These are phyloP conservation scores for Sinotaia quadrata DNA, from an alignment of 2,888 invertebrate genomes.

Conservation along the genomic window DNA sequence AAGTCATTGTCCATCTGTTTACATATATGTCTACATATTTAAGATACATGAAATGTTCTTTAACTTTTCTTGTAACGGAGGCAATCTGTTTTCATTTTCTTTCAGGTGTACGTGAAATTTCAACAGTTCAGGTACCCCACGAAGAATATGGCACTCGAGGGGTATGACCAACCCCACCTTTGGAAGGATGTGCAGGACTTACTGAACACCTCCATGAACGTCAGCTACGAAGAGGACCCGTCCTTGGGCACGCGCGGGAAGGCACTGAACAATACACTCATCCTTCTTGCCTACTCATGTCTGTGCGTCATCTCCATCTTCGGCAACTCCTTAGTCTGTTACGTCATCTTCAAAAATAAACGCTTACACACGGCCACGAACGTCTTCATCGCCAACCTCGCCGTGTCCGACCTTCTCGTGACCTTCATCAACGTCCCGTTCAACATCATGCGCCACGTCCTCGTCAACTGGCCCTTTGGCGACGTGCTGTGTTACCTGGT, in stretches of 20 bases:
- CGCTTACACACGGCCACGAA: slow-evolving; percentile 68
- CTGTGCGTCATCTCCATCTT: slow-evolving; percentile 58
- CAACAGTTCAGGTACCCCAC: too few species aligned
- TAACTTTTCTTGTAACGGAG: too few species aligned
- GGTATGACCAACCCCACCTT: too few species aligned
- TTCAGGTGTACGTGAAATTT: too few species aligned
- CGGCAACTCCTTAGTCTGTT: slow-evolving; percentile 64
- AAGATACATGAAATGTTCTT: too few species aligned
- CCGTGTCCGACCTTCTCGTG: slow-evolving; percentile 62
- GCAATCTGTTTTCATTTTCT: too few species aligned
- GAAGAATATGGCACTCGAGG: too few species aligned
- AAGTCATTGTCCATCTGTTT: too few species aligned
- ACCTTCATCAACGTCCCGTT: slow-evolving; percentile 73
- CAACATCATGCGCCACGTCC: slow-evolving; percentile 70
- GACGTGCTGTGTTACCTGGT: slow-evolving; percentile 71
- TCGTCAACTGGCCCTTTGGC: slow-evolving; percentile 74
- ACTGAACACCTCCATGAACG: background rate
- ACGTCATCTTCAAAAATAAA: slow-evolving; percentile 62
- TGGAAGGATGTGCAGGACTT: background rate
- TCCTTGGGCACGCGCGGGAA: slow-evolving; percentile 2
- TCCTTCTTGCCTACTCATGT: slow-evolving; percentile 48
- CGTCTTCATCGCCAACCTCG: slow-evolving; percentile 67
- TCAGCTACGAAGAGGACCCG: background rate
- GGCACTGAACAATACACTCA: slow-evolving; percentile 4
- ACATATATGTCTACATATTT: too few species aligned